These are phyloP conservation scores for Lethenteron reissneri DNA, from an alignment of 2,113 vertebrate species.

Conservation along the genomic window DNA sequence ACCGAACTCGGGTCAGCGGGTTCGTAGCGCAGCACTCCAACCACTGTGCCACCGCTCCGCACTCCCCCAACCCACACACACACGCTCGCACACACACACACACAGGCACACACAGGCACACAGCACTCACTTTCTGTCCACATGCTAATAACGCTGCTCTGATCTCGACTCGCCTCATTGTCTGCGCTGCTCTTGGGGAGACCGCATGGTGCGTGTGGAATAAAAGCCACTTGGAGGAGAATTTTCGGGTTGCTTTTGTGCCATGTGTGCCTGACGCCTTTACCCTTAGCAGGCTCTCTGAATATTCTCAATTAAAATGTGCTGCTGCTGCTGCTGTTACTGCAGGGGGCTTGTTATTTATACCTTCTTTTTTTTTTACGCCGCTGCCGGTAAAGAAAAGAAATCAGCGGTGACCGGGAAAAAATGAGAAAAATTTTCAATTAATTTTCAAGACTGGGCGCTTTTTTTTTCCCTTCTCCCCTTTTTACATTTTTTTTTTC, in stretches of 20 bases:
- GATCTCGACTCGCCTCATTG: conserved; percentile 2
- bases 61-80: too few species aligned
- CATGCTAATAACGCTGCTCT: conserved; percentile 6
- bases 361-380: background rate
- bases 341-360: background rate
- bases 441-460: background rate
- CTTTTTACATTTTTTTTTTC: too few species aligned
- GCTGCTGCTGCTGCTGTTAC: background rate
- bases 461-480: background rate
- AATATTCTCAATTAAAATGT: conserved; percentile 7
- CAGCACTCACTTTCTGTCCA: conserved; percentile 4
- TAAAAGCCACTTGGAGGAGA: conserved; percentile 4
- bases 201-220: conserved; percentile 3
- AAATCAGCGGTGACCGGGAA: background rate
- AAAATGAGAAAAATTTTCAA: background rate
- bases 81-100: too few species aligned
- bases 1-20: too few species aligned
- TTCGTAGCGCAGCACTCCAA: too few species aligned
- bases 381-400: background rate
- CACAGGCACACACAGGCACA: background rate
- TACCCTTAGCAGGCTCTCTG: conserved; percentile 2
- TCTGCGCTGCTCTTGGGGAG: background rate
- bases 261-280: background rate
- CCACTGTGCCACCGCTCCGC: too few species aligned
- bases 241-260: conserved; percentile 4